Evolutionary conservation across 1,140 invertebrate genomes (phyloP).

Genomic region (Papilio machaon): DNA sequence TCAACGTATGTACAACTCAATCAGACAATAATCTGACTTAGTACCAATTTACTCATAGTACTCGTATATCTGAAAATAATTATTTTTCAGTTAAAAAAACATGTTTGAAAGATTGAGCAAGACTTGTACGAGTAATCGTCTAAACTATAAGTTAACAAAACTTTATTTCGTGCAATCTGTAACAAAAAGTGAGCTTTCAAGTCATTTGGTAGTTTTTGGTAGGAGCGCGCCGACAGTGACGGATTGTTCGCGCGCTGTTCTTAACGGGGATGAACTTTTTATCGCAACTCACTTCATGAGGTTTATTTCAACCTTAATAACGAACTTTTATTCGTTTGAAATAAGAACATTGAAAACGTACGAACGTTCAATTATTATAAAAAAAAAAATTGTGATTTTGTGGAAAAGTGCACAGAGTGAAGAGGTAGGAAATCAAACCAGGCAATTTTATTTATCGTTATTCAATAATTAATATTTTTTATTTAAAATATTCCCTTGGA

Average conservation of each 20-base stretch:
- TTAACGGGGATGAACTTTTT: not conserved
- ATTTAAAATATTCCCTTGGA: too few species aligned
- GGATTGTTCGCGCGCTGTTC: not conserved
- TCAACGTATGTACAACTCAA: too few species aligned
- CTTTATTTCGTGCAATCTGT: constrained; percentile 26
- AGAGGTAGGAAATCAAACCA: too few species aligned
- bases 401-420: too few species aligned
- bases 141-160: constrained; percentile 22
- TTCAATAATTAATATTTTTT: too few species aligned
- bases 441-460: too few species aligned
- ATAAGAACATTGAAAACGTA: not conserved
- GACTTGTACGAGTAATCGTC: not conserved
- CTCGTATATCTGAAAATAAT: too few species aligned
- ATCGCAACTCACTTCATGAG: constrained; percentile 28
- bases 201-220: constrained; percentile 35
- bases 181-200: constrained; percentile 27
- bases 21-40: too few species aligned
- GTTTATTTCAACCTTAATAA: constrained; percentile 9
- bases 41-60: too few species aligned
- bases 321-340: not conserved
- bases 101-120: not conserved
- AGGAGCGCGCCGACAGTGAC: constrained; percentile 30
- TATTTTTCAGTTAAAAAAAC: too few species aligned
- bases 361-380: too few species aligned
- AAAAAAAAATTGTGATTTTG: too few species aligned